phyloP scores from a whole-genome alignment of 92 coral and sea anemone genomes.

The Zoanthus sansibaricus region DNA sequence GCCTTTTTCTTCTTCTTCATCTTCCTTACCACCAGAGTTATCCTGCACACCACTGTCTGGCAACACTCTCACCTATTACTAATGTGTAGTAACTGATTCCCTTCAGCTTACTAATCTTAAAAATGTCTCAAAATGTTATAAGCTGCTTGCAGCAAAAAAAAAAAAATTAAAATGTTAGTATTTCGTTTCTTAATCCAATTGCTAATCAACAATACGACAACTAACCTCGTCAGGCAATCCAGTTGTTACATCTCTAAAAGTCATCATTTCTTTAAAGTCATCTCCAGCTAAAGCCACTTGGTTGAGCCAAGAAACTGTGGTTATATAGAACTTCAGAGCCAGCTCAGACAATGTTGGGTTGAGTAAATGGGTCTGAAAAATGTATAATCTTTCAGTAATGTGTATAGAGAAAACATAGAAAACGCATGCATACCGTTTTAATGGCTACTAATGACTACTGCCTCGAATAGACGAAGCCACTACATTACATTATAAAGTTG shows the following conservation, averaged over 20 bases:
- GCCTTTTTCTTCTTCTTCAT: too few species aligned
- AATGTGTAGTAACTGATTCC: too few species aligned
- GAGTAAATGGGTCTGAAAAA: constrained; percentile 86
- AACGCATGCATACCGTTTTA: neutral
- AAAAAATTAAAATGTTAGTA: too few species aligned
- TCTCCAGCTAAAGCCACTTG: constrained; percentile 95
- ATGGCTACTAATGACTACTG: too few species aligned
- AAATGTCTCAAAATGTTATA: too few species aligned
- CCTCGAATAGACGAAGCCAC: too few species aligned
- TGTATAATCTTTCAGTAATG: neutral
- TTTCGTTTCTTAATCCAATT: neutral
- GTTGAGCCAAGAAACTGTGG: constrained; percentile 95
- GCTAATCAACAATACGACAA: neutral
- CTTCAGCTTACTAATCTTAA: too few species aligned
- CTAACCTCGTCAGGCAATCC: constrained; percentile 77
- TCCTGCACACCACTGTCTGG: too few species aligned
- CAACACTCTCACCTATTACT: too few species aligned
- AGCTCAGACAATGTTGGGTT: constrained; percentile 85
- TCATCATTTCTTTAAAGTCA: constrained; percentile 78
- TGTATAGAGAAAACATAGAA: neutral
- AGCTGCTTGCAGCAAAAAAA: too few species aligned
- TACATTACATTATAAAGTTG: too few species aligned
- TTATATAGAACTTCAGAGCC: constrained; percentile 80
- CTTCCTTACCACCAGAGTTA: too few species aligned
- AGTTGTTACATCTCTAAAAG: constrained; percentile 68